A percentile compares a stretch with the other conserved stretches of the same genome.
These are phyloP conservation scores for Phylloscopus trochiloides DNA, from an alignment of 2,113 vertebrate species.

Conservation along the genomic window DNA sequence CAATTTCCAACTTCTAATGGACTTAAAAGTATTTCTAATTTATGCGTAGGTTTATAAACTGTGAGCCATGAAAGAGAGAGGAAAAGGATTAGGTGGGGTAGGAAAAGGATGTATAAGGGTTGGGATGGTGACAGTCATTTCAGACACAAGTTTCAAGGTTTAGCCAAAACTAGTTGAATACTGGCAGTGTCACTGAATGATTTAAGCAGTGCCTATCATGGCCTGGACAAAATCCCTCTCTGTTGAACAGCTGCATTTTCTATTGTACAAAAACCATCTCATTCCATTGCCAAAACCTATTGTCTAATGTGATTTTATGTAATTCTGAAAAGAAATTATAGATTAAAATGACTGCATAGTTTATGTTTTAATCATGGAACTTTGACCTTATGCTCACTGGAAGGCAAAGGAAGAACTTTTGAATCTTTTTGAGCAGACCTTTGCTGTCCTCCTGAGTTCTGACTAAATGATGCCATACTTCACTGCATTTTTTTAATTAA, in stretches of 20 bases:
- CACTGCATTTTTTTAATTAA: neutral
- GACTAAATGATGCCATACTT: neutral
- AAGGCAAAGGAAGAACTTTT: neutral
- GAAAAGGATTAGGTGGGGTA: neutral
- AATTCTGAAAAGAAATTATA: neutral
- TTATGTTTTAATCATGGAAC: neutral
- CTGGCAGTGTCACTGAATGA: neutral
- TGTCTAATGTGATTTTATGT: neutral
- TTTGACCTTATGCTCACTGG: neutral
- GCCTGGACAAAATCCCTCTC: neutral
- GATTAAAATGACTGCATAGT: neutral
- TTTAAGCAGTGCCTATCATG: neutral
- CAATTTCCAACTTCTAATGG: neutral
- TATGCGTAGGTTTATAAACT: neutral
- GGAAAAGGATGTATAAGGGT: neutral
- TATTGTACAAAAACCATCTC: neutral
- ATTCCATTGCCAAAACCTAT: neutral
- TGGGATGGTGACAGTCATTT: neutral
- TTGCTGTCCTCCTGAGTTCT: neutral
- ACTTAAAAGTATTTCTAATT: neutral
- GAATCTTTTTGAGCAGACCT: neutral
- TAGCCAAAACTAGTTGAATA: neutral
- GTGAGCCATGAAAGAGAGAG: neutral
- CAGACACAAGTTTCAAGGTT: neutral
- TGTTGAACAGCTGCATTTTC: slow-evolving; percentile 11